These are phyloP conservation scores for Vulpes vulpes DNA, from an alignment of 2,113 vertebrate species.

Conservation along the genomic window DNA sequence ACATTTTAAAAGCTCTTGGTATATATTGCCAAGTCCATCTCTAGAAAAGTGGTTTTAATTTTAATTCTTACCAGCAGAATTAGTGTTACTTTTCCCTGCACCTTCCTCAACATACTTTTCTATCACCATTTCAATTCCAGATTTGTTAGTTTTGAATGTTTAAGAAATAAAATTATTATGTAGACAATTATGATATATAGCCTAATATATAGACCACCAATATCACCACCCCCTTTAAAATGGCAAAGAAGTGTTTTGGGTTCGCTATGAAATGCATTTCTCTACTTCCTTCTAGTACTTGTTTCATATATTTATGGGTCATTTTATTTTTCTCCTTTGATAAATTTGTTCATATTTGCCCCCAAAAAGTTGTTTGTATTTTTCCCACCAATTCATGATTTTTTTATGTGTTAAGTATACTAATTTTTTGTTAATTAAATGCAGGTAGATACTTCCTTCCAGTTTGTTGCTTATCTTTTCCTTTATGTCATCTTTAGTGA, in stretches of 20 bases:
- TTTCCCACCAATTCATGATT: conserved; percentile 13
- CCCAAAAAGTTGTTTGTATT: not conserved
- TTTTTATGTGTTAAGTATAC: not conserved
- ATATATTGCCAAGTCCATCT: not conserved
- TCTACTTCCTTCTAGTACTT: not conserved
- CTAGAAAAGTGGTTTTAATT: conserved; percentile 26
- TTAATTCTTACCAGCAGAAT: not conserved
- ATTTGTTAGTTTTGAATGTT: conserved; percentile 13
- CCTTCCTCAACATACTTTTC: not conserved
- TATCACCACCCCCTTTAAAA: conserved; percentile 10
- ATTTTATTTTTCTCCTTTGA: conserved; percentile 4
- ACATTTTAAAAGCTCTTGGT: not conserved
- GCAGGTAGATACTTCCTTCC: not conserved
- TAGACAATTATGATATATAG: not conserved
- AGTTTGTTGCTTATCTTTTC: not conserved
- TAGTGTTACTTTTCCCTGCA: not conserved
- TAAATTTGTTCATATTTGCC: not conserved
- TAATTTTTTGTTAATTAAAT: not conserved
- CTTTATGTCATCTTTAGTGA: conserved; percentile 2
- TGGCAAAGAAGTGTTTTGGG: not conserved
- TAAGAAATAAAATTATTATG: not conserved
- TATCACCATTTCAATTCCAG: not conserved
- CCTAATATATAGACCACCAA: not conserved
- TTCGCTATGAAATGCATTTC: not conserved
- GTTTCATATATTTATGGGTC: not conserved